Evolutionary conservation across 2,113 vertebrate genomes (phyloP), one percentile per base, ranked within the genome.

Genomic region (Poicephalus meyeri): DNA sequence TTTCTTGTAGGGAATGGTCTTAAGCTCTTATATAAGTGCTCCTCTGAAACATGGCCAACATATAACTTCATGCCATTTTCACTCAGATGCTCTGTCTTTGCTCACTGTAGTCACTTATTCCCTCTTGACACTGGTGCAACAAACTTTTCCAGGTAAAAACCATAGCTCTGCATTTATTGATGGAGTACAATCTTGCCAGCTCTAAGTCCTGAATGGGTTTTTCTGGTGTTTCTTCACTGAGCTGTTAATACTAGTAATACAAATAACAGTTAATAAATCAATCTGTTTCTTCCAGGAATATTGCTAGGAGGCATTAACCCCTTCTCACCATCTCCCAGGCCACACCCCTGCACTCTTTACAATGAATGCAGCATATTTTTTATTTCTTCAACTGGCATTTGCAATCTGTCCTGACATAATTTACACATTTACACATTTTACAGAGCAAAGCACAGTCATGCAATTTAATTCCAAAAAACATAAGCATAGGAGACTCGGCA

Each of bases 361-460:
- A 95, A 77, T 92, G 95, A 97, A 93, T 69, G 88, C 96, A 97
- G 97, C 98, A 98, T 98, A 98, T 98, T 98, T 98, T 97, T 96
- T 97, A 96, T 97, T 98, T 98, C 98, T 97, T 98, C 97, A 94
- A 98, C 95, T 98, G 92, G 94, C 96, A 95, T 68, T 96, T 97
- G 96, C 98, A 98, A 98, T 98, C 97, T 98, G 98, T 98, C 97
- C 97, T 96, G 97, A 97, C 98, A 98, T 98, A 97, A 98, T 98
- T 98, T 98, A 97, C 97, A 97, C 98, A 98, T 98, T 98, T 97
- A 98, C 98, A 98, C 98, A 98, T 98, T 98, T 97, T 94, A 95
- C 97, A 97, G 98, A 98, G 97, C 96, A 97, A 98, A 98, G 96
- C 97, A 97, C 94, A 98, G 97, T 97, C 97, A 97, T 96, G 97